Evolutionary conservation across 2,113 vertebrate genomes (phyloP), one percentile per base, ranked within the genome.

Genomic region (Megaleporinus macrocephalus): DNA sequence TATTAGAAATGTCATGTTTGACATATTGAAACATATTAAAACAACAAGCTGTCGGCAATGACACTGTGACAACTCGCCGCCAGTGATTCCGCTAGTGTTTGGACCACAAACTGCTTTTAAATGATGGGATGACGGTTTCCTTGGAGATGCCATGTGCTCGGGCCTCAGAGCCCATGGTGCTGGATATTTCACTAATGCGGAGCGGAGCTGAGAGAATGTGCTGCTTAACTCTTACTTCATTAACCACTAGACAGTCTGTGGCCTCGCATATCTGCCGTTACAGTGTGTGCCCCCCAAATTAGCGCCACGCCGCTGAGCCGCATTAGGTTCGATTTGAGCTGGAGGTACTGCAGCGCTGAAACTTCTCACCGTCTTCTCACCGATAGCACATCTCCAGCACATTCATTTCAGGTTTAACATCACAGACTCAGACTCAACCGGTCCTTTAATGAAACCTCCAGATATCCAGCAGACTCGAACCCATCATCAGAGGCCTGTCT

Each of bases 71-170:
- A 44, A 61, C 9, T 26, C 4, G 18, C 65, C 41, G 65, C 41
- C 65, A 22, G 41, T 69, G 33, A 22, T 41, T 70, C 30, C 33
- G 51, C 30, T 44, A 66, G 10, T 59, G 53, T 57, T 69, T 53
- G 12, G 3, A 20, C 24, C 27, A 15, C 30, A 53, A 12, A 3
- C 14, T 2, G n/a, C 29, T 36, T 59, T 36, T 71, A 41, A 57
- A 59, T 29, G 24, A 47, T 24, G 22, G 7, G 4, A 79, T 72
- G 12, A 47, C 47, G 9, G 55, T 79, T 41, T 79, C 78, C 66
- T 61, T 44, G 78, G 78, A 47, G 78, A 79, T 30, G 26, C 9
- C 78, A 49, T 61, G 78, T 61, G 66, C 68, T 26, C 9, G 22
- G 63, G 20, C 36, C 33, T 70, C 30, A 5, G 20, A 68, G 66